These are phyloP conservation scores for Pheucticus melanocephalus DNA, from an alignment of 2,113 vertebrate genomes.

Conservation along the genomic window DNA sequence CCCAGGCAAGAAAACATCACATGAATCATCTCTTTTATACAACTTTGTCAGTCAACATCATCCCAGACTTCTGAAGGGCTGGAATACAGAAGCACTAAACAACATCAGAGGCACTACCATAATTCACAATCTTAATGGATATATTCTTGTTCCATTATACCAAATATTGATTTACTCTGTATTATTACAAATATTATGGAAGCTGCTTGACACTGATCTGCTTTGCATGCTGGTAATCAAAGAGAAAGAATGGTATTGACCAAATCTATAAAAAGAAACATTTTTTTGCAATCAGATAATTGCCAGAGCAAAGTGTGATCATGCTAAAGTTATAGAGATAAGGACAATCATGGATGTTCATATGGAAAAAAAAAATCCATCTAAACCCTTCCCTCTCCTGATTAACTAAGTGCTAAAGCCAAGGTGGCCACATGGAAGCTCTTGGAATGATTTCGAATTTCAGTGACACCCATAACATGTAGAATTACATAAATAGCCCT, in stretches of 20 bases:
- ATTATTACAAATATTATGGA: neutral
- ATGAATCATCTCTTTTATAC: neutral
- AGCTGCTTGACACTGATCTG: neutral
- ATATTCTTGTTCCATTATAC: neutral
- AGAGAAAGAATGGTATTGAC: neutral
- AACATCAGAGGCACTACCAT: neutral
- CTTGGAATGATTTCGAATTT: neutral
- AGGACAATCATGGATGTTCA: neutral
- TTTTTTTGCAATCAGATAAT: neutral
- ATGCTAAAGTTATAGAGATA: neutral
- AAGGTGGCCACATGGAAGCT: neutral
- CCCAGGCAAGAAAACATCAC: neutral
- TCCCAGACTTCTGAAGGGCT: neutral
- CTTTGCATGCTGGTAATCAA: neutral
- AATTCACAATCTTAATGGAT: neutral
- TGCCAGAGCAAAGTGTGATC: neutral
- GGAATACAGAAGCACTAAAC: neutral
- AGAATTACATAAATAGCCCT: neutral
- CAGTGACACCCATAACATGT: neutral
- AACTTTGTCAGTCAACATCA: neutral
- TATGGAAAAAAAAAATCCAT: neutral
- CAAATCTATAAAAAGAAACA: neutral
- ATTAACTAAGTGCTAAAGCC: neutral
- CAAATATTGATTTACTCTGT: neutral
- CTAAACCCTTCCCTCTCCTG: neutral